Evolutionary conservation across 2,888 invertebrate species (phyloP).

Genomic region (Drosophila phalerata): DNA sequence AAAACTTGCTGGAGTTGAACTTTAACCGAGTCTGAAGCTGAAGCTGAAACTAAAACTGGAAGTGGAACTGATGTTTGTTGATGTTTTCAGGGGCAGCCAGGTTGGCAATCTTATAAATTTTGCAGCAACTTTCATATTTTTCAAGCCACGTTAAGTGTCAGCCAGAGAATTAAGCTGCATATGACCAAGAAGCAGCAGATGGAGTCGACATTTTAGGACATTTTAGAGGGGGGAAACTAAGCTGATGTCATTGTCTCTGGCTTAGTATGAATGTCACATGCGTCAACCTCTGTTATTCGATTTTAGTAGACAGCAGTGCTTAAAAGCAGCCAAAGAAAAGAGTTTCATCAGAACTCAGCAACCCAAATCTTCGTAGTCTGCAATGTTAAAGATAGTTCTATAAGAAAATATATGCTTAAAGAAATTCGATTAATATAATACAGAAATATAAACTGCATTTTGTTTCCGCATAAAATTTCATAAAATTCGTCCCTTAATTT

Average conservation of each 20-base stretch:
- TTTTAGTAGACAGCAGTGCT: constrained; percentile 47
- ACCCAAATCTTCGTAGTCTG: background rate
- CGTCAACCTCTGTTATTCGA: constrained; percentile 57
- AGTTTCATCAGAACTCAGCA: constrained; percentile 17
- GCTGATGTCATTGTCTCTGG: constrained; percentile 32
- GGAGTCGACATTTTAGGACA: background rate
- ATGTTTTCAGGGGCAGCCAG: constrained; percentile 32
- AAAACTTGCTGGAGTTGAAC: constrained; percentile 21
- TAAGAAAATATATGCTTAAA: background rate
- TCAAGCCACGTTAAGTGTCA: constrained; percentile 29
- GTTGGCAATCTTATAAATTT: constrained; percentile 72
- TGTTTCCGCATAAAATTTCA: background rate
- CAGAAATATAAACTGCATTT: background rate
- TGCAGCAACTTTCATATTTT: constrained; percentile 81
- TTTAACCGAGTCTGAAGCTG: constrained; percentile 28
- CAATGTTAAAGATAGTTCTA: background rate
- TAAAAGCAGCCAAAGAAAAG: constrained; percentile 33
- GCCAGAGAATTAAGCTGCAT: background rate
- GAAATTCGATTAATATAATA: background rate
- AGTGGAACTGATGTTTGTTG: constrained; percentile 16
- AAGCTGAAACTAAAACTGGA: constrained; percentile 37
- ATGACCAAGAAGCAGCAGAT: constrained; percentile 2
- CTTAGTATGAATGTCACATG: constrained; percentile 50
- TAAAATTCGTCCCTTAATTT: too few species aligned
- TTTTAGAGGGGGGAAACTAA: constrained; percentile 2